Evolutionary conservation across 2,797 vertebrate species (phyloP), one percentile per base, ranked within the genome.

Genomic region (Hapalemur alaotrensis): DNA sequence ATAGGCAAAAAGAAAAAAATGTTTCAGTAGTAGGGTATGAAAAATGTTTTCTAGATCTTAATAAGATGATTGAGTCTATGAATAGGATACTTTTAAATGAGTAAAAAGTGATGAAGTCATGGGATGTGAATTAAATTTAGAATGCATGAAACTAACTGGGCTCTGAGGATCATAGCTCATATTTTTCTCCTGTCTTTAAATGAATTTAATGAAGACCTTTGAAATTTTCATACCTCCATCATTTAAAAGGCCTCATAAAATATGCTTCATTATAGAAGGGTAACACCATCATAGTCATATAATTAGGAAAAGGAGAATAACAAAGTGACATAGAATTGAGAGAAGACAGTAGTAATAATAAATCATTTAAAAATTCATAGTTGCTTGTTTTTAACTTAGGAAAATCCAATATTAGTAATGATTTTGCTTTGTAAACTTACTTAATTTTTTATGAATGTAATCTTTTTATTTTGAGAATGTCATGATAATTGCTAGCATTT

Each of bases 41-140:
- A 87, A 95, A 84, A 84, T 67, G 35, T 93, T 95, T 94, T 96
- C 69, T 23, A 96, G 63, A 84, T 80, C 46, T 80, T 97, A 94
- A 79, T 96, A 94, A 95, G 88, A 92, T 91, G 41, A 38, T 70
- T 92, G 72, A 84, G 43, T 84, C 32, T 94, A 96, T 92, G 76
- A 95, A 93, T 83, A 73, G 72, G 28, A 93, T 88, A 93, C 54
- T 95, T 96, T 89, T 61, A 96, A 95, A 80, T 93, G 63, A 95
- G 65, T 91, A 91, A 98, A 96, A 95, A 88, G 32, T 79, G 38
- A 94, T 82, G n/a, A 97, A 92, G 76, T 95, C 85, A 76, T 89
- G n/a, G 79, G 32, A 91, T 83, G 11, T 75, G 80, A 96, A 89
- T 93, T 95, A 89, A 93, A 86, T 97, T 93, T 96, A 95, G 86